Evolutionary conservation across 2,888 invertebrate species (phyloP), one percentile per base, ranked within the genome.

Genomic region (Lepas anatifera): DNA sequence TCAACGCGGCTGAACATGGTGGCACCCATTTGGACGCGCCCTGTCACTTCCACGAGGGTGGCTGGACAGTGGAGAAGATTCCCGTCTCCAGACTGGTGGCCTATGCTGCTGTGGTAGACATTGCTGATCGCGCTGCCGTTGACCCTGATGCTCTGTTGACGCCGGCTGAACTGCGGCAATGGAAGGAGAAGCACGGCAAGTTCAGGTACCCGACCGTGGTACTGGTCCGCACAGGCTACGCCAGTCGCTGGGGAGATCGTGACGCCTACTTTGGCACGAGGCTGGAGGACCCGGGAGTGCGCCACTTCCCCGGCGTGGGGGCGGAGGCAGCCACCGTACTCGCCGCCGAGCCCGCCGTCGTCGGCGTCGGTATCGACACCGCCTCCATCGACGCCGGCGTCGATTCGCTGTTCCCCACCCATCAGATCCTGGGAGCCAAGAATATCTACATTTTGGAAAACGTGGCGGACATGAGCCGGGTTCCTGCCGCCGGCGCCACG

Each of bases 331-430:
- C n/a, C 25, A 3, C 11, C 27, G 50, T 27, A 3, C 52, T 52
- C 29, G 52, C 52, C 10, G 27, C 27, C 3, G 52, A 52, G 4
- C 8, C 25, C 1, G 29, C 52, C 29, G 52, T 87, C 71, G 82
- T 85, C 2, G 88, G 87, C 0, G 83, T 88, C 2, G 87, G 84
- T 0, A 81, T 86, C 0, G 88, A 89, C 77, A 84, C 86, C 0
- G 83, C 87, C 0, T 86, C 87, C 18, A 78, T 85, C 3, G 88
- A 88, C 78, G 81, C 83, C 0, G 85, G 86, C 74, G 75, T 78
- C 76, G 78, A 81, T 76, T 72, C 75, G 76, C 76, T 16, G 3
- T 25, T 52, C 13, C 6, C 13, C 13, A 29, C 52, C 3, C 52
- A 52, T 18, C 52, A 52, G 25, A 25, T 25, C 6, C 52, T 52